These are phyloP conservation scores for Bufo gargarizans DNA, from an alignment of 2,113 vertebrate genomes.

Conservation along the genomic window DNA sequence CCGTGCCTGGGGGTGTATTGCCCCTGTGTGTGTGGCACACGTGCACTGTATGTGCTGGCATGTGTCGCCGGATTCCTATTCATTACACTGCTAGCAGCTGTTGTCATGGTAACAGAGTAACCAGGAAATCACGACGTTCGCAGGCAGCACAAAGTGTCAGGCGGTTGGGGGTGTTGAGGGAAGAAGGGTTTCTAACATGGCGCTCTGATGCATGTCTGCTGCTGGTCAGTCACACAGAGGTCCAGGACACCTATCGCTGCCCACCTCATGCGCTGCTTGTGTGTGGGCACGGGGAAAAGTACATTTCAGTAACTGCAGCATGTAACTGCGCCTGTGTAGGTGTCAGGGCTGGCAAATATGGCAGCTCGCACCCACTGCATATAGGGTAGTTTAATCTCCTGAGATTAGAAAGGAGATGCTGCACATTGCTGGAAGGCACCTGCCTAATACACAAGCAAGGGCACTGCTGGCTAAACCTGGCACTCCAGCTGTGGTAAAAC, in stretches of 20 bases:
- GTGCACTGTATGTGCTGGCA: constrained; percentile 55
- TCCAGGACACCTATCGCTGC: not conserved
- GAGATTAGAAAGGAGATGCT: no score
- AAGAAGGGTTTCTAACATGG: not conserved
- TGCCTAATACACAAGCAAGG: no score
- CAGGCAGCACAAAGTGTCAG: constrained; percentile 52
- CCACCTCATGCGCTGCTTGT: not conserved
- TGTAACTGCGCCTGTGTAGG: not conserved
- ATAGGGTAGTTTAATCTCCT: no score
- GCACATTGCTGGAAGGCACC: no score
- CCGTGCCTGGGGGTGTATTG: constrained; percentile 37
- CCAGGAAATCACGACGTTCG: constrained; percentile 57
- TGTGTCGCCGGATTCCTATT: constrained; percentile 54
- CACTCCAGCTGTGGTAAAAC: no score
- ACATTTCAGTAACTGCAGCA: not conserved
- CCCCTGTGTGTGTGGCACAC: constrained; percentile 47
- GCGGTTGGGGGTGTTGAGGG: constrained; percentile 36
- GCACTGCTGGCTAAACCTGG: no score
- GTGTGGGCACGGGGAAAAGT: not conserved
- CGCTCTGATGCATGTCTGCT: not conserved
- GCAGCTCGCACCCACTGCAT: no score
- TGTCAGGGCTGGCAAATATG: not conserved
- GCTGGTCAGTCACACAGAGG: no score
- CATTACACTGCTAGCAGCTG: constrained; percentile 43
- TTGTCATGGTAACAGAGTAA: constrained; percentile 59